A percentile compares a stretch with the other conserved stretches of the same genome.
Evolutionary conservation across 2,888 invertebrate species (phyloP).

Genomic region (Scaptomyza cyrtandrae): DNA sequence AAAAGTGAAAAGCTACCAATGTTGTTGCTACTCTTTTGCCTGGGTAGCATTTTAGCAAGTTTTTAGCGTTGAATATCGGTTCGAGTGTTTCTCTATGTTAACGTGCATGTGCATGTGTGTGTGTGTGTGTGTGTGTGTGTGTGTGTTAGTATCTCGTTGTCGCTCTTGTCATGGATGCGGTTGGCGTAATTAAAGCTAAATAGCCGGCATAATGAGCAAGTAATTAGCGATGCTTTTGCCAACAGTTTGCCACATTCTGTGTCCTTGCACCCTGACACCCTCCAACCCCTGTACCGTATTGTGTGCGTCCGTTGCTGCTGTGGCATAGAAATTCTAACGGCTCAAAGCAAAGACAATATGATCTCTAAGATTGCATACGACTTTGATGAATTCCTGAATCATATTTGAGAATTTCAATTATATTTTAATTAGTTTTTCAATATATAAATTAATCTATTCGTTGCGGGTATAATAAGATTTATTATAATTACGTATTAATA

Average conservation of each 20-base stretch:
- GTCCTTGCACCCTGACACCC: slow-evolving; percentile 8
- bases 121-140: slow-evolving; percentile 16
- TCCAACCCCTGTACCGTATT: slow-evolving; percentile 13
- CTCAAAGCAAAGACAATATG: slow-evolving; percentile 17
- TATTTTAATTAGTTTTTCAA: slow-evolving; percentile 21
- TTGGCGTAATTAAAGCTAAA: slow-evolving; percentile 80
- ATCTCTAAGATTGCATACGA: slow-evolving; percentile 31
- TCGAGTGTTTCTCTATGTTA: slow-evolving; percentile 31
- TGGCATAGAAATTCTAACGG: slow-evolving; percentile 22
- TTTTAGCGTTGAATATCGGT: slow-evolving; percentile 64
- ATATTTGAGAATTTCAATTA: slow-evolving; percentile 3
- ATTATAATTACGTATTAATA: neutral
- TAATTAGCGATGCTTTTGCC: slow-evolving; percentile 76
- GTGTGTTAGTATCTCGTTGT: slow-evolving; percentile 47
- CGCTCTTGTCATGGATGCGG: slow-evolving; percentile 69
- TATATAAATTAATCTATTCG: neutral
- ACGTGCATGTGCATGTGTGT: slow-evolving; percentile 20
- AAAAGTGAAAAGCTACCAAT: slow-evolving; percentile 70
- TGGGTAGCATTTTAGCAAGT: slow-evolving; percentile 58
- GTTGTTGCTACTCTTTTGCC: slow-evolving; percentile 46
- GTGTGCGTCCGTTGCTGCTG: slow-evolving; percentile 1
- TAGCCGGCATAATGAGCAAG: slow-evolving; percentile 81
- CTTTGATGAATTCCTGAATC: slow-evolving; percentile 9
- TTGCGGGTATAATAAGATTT: neutral
- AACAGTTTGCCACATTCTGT: slow-evolving; percentile 53